Evolutionary conservation across 2,113 vertebrate species (phyloP), one percentile per base, ranked within the genome.

Genomic region (Rhombomys opimus): DNA sequence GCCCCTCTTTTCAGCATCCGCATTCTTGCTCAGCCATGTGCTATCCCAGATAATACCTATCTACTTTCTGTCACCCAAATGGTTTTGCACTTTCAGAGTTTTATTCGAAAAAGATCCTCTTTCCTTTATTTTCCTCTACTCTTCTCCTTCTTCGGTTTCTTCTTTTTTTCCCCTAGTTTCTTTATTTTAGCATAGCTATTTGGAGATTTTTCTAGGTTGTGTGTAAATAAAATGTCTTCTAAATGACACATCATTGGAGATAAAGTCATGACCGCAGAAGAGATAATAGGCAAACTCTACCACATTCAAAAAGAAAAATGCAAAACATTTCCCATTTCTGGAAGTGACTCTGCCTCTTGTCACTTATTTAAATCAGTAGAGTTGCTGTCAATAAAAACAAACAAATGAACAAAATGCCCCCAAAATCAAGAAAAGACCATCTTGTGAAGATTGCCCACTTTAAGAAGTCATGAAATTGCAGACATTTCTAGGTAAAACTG

Each of bases 111-210:
- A 70, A 17, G 88, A 89, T 68, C 9, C 20, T 27, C 32, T 86
- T 5, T 77, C 30, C 11, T 23, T 12, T 32, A 6, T 63, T 41
- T 77, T 17, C 17, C 46, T 5, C 14, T 54, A 17, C 10, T 7
- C 20, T 38, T 73, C 23, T 30, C 30, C 57, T 70, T 22, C 20
- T 59, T 9, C 4, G 75, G 0, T 67, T 41, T 17, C 25, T 65
- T 6, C 11, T 73, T 4, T 41, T 30, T 10, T 61, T 92, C 86
- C 86, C 38, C 22, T 77, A 68, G 46, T 59, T 82, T 95, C 59
- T 96, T 96, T 95, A 5, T 89, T 46, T 95, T 15, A 87, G 10
- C 54, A 57, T 30, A 80, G 52, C 92, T 97, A 92, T 91, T 95
- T 93, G 88, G 59, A 92, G 46, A 81, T 38, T 63, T 50, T 68